A percentile compares a stretch with the other conserved stretches of the same genome.
These are phyloP conservation scores for Troides oblongomaculatus DNA, from an alignment of 2,888 invertebrate genomes.

Conservation along the genomic window DNA sequence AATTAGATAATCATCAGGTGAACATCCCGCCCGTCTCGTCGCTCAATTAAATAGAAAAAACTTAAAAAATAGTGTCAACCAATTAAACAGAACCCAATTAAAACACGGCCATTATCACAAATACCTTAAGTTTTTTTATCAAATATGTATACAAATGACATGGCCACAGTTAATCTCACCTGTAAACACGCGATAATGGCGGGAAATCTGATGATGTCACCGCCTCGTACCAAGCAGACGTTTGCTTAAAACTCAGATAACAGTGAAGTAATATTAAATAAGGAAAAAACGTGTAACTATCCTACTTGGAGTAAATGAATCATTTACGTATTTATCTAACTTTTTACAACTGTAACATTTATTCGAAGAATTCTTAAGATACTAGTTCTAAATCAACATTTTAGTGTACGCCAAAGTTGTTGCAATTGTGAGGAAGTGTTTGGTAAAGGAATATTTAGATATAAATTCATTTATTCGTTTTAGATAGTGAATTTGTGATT, in stretches of 20 bases:
- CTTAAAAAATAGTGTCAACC: neutral
- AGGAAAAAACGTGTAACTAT: no score
- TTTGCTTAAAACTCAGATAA: neutral
- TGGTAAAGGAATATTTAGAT: neutral
- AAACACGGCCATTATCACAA: no score
- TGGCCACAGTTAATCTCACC: conserved; percentile 4
- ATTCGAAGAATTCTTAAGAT: neutral
- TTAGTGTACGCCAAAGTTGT: neutral
- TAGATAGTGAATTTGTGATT: neutral
- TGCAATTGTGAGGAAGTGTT: neutral
- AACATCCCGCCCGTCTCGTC: no score
- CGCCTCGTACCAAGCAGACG: neutral
- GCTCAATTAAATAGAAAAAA: no score
- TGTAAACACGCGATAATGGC: conserved; percentile 1
- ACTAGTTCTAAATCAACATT: neutral
- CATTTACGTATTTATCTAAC: neutral
- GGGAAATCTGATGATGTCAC: conserved; percentile 5
- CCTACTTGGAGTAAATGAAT: neutral
- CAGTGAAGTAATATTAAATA: neutral
- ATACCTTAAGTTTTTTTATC: neutral
- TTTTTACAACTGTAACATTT: neutral
- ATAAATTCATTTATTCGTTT: neutral
- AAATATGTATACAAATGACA: neutral
- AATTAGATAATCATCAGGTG: no score
- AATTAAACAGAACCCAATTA: neutral